Base-by-base conservation (phyloP, 1,140 invertebrate species). In the Drosophila ironensis region DNA sequence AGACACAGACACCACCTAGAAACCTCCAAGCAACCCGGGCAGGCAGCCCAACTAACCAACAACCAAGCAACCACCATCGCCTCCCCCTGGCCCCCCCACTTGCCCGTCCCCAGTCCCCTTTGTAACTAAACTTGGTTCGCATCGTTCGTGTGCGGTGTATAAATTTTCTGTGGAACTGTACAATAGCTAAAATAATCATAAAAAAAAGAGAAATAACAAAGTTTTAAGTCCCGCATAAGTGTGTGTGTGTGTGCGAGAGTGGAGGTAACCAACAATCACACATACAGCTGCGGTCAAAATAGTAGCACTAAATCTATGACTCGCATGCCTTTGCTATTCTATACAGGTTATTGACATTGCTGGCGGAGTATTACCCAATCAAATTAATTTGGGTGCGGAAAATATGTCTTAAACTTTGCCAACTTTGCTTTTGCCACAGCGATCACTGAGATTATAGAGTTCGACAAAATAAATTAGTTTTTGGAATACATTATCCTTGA, bases 131-230 rank as follows among this genome's bases (percentile, higher is more conserved):
- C 30, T 63, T 53, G 38, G 45, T 56, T 51, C 47, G 14, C 14
- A 37, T 12, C 57, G 72, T 60, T 51, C 44, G 56, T 60, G 71
- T 72, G 76, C 67, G 69, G 75, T 82, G 69, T 84, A 82, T 82
- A 84, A 84, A 84, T 82, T 84, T 82, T 84, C 69, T 78, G 73
- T 78, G 64, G 69, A 82, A 82, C 78, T 82, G 78, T 82, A 82
- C 78, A 82, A 82, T 84, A 84, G 78, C 78, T 78, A 73, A 82
- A 82, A 68, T 70, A 82, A 72, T 72, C 53, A 54, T 63, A 72
- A 80, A 69, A 44, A 19, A 37, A 37, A 6, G 14, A 68, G 48
- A 63, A 63, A 63, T 63, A 63, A 63, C 59, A 64, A 64, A 63
- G 41, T 63, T 48, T 64, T 63, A 64, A 64, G 60, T 63, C 33